These are phyloP conservation scores for Hystrix brachyura DNA, from an alignment of 2,113 vertebrate species.

Conservation along the genomic window DNA sequence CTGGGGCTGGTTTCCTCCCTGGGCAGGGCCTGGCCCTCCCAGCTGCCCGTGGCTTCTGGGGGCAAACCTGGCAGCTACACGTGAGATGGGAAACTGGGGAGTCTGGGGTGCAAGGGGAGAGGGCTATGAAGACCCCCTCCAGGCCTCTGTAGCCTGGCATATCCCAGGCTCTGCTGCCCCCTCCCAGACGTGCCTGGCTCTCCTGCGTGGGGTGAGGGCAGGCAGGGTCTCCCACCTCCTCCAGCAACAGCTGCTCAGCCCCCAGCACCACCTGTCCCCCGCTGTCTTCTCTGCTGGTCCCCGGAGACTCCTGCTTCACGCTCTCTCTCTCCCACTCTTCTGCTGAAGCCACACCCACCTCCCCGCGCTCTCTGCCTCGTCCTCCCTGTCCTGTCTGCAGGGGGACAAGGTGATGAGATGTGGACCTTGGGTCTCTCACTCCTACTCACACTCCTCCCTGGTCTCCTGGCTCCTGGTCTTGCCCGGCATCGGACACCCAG, in stretches of 20 bases:
- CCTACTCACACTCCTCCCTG: neutral
- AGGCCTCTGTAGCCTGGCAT: neutral
- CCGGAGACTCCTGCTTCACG: rapidly evolving
- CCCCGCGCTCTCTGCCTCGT: neutral
- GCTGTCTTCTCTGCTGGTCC: neutral
- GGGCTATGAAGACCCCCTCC: neutral
- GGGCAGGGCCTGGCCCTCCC: neutral
- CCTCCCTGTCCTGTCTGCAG: neutral
- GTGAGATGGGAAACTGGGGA: rapidly evolving
- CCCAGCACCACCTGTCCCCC: rapidly evolving
- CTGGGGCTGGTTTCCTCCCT: neutral
- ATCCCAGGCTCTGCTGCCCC: neutral
- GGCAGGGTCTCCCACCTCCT: neutral
- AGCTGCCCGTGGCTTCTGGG: neutral
- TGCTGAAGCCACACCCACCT: too few species aligned
- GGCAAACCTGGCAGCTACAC: neutral
- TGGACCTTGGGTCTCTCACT: neutral
- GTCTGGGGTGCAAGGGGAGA: rapidly evolving
- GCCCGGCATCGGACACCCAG: rapidly evolving
- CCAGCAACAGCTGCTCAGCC: neutral
- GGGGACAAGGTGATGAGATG: neutral
- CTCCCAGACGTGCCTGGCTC: neutral
- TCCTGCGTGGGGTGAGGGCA: neutral
- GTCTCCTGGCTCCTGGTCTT: neutral
- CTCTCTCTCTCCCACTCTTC: neutral